Evolutionary conservation across 2,797 vertebrate genomes (phyloP).

Genomic region (Oryzias sinensis): DNA sequence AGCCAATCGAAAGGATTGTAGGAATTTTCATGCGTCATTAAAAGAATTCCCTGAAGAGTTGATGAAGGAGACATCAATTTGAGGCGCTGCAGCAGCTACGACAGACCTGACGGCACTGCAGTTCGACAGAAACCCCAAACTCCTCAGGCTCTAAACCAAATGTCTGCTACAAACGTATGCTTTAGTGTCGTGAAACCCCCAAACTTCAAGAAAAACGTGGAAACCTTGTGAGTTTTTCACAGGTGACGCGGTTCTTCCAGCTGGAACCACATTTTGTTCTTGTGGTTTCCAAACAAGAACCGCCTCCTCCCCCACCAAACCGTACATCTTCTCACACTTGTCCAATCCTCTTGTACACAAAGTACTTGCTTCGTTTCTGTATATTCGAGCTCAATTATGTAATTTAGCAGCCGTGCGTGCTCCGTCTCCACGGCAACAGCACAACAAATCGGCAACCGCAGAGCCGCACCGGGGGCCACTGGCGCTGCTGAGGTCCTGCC

Average conservation of each 20-base stretch:
- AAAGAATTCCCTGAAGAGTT: neutral
- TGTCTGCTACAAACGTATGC: too few species aligned
- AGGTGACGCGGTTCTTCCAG: slow-evolving; percentile 37
- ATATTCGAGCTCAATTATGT: slow-evolving; percentile 81
- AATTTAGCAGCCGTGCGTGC: slow-evolving; percentile 75
- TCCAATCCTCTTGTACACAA: slow-evolving; percentile 41
- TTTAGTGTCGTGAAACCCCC: too few species aligned
- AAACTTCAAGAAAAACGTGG: too few species aligned
- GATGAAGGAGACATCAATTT: slow-evolving; percentile 5
- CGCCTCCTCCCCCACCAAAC: too few species aligned
- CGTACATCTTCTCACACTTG: neutral
- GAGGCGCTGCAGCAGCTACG: slow-evolving; percentile 1
- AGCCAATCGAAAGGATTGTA: too few species aligned
- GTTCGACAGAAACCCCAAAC: too few species aligned
- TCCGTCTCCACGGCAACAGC: slow-evolving; percentile 77
- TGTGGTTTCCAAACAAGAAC: slow-evolving; percentile 18
- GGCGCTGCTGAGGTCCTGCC: slow-evolving; percentile 75
- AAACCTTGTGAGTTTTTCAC: too few species aligned
- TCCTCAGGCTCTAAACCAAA: too few species aligned
- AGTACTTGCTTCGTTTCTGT: slow-evolving; percentile 66
- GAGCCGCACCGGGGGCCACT: slow-evolving; percentile 67
- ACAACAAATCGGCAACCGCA: slow-evolving; percentile 80
- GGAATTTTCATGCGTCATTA: neutral
- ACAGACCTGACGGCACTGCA: slow-evolving; percentile 1
- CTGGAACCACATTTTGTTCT: slow-evolving; percentile 35